These are phyloP conservation scores for Sesamia nonagrioides DNA, from an alignment of 1,140 invertebrate species.

Conservation along the genomic window DNA sequence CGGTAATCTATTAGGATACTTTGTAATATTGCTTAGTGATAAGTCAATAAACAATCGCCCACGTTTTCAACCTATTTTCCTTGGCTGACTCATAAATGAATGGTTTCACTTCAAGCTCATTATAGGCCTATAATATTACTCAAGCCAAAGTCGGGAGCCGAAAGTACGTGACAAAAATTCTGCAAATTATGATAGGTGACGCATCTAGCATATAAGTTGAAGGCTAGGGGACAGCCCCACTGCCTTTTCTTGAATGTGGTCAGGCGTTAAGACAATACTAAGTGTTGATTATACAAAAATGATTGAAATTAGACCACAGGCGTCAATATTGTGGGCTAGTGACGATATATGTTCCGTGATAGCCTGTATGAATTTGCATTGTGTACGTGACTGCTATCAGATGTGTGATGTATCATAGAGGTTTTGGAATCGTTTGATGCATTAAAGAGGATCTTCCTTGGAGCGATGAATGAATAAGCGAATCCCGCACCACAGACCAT, in stretches of 20 bases:
- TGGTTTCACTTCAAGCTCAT: neutral
- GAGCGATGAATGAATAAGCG: no score
- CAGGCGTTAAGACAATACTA: conserved; percentile 24
- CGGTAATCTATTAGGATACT: conserved; percentile 28
- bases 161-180: conserved; percentile 35
- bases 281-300: conserved; percentile 37
- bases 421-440: neutral
- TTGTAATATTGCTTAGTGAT: conserved; percentile 26
- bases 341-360: conserved; percentile 22
- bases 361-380: neutral
- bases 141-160: neutral
- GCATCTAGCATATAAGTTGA: conserved; percentile 25
- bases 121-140: conserved; percentile 31
- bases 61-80: conserved; percentile 29
- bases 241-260: conserved; percentile 4
- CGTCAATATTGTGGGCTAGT: neutral
- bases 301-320: conserved; percentile 53
- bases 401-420: conserved; percentile 13
- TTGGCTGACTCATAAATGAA: conserved; percentile 11
- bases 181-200: conserved; percentile 17
- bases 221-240: conserved; percentile 39
- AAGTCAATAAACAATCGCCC: conserved; percentile 34
- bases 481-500: no score
- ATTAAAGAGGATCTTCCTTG: neutral
- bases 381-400: conserved; percentile 22